Base-by-base conservation (phyloP, 1,140 invertebrate species). In the Pseudomyrmex flavicornis region DNA sequence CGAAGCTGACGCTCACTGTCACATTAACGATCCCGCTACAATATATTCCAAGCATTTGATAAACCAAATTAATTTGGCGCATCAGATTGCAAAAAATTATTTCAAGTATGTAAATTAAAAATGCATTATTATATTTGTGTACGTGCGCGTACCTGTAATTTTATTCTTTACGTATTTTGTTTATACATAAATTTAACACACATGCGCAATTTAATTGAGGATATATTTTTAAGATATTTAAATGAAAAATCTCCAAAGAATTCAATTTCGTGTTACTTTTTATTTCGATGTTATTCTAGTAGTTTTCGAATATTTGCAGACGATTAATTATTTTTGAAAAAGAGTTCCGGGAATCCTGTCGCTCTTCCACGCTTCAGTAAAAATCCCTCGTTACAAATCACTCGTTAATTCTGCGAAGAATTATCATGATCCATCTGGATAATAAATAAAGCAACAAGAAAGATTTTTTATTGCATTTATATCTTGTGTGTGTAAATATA, bases 1-100 rank as follows among this genome's bases (percentile, higher is more conserved):
- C 63, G 96, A 97, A 92, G 95, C 95, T 61, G 95, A 96, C 77
- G 92, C 94, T 4, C 96, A 97, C 79, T 73, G 68, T 48, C 82
- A 20, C 7, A 82, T 89, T 17, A 59, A 85, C 17, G 89, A 92
- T 72, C 76, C 87, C 8, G 10, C 74, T n/a, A 74, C 46, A 1
- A 62, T 91, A 9, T 94, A 94, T 35, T 92, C 93, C 0, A 84
- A 75, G 15, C 79, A 76, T 13, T 50, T 93, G 61, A 69, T 91
- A 7, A 75, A 85, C 3, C 87, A 90, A 50, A 90, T 94, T 20
- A 15, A 58, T 48, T 61, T 90, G 12, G 70, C 82, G 1, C 93
- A 94, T 77, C 75, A 87, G 35, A 90, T 90, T 3, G 93, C 92
- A 5, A 92, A 86, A 44, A 91, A 88, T 59, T 83, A 90, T 69